Percentiles rank a stretch among this genome's conserved stretches.
Evolutionary conservation across 2,888 invertebrate species (phyloP).

Genomic region (Tromatobia lineatoria): DNA sequence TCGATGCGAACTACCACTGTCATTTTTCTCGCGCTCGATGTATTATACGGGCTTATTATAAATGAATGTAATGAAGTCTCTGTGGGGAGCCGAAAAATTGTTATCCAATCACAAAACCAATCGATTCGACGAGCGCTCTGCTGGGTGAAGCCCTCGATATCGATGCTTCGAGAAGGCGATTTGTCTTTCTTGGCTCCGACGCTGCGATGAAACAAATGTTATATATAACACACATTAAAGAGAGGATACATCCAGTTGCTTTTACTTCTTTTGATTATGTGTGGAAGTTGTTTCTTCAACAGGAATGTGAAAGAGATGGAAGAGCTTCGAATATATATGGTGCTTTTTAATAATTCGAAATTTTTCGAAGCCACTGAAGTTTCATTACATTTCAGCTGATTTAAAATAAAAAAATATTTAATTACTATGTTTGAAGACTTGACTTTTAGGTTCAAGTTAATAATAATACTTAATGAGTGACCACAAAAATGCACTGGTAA

Average conservation of each 20-base stretch:
- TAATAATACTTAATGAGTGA: too few species aligned
- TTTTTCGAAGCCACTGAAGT: neutral
- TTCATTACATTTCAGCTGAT: neutral
- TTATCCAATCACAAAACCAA: constrained; percentile 64
- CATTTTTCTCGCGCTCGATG: constrained; percentile 56
- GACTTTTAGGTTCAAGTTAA: too few species aligned
- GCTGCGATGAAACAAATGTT: constrained; percentile 16
- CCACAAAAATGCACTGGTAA: too few species aligned
- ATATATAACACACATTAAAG: constrained; percentile 10
- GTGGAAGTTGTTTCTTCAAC: neutral
- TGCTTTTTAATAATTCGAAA: neutral
- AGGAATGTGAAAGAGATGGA: neutral
- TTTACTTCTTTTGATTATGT: neutral
- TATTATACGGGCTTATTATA: constrained; percentile 24
- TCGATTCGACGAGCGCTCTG: constrained; percentile 54
- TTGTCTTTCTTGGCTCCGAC: constrained; percentile 27
- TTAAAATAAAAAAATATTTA: neutral
- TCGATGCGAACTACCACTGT: constrained; percentile 56
- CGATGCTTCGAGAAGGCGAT: constrained; percentile 33
- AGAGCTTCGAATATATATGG: neutral
- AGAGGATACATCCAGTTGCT: constrained; percentile 13
- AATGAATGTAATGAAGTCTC: constrained; percentile 63
- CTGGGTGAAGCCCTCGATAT: constrained; percentile 44
- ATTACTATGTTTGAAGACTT: neutral
- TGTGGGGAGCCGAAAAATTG: constrained; percentile 57